A percentile compares a stretch with the other conserved stretches of the same genome.
phyloP scores from a whole-genome alignment of 2,113 vertebrate genomes.

The Prietella phreatophila region DNA sequence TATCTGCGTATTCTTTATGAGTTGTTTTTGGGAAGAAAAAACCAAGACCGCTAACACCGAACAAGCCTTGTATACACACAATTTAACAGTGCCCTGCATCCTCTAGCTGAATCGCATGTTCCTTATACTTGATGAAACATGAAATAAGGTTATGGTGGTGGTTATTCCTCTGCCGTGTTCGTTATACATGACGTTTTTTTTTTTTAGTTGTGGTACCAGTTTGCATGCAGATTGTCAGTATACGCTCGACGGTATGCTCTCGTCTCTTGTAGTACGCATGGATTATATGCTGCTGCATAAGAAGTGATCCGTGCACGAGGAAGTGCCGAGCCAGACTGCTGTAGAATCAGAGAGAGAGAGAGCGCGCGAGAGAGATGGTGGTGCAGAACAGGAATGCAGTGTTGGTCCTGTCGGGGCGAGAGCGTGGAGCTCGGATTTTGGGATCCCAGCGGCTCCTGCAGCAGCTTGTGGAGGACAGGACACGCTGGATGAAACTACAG shows the following conservation, averaged over 20 bases:
- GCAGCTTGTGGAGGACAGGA: slow-evolving; percentile 96
- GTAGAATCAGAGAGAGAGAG: no score
- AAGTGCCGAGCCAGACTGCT: slow-evolving; percentile 36
- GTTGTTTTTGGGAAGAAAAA: background rate
- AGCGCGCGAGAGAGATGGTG: slow-evolving; percentile 75
- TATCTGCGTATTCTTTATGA: no score
- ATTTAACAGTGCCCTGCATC: background rate
- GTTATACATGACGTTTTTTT: background rate
- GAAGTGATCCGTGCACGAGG: slow-evolving; percentile 61
- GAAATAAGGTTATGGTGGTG: background rate
- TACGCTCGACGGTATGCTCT: no score
- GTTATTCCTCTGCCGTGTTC: background rate
- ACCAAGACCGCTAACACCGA: background rate
- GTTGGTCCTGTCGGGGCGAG: slow-evolving; percentile 88
- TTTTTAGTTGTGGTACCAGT: background rate
- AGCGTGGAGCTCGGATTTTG: slow-evolving; percentile 84
- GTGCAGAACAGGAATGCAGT: slow-evolving; percentile 95
- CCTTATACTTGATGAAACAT: background rate
- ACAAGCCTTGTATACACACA: background rate
- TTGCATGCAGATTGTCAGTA: background rate
- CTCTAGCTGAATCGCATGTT: background rate
- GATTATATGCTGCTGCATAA: slow-evolving; percentile 69
- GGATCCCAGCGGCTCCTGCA: slow-evolving; percentile 91
- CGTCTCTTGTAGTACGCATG: slow-evolving; percentile 64
- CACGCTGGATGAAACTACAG: slow-evolving; percentile 98